A percentile compares a stretch with the other conserved stretches of the same genome.
Conservation (phyloP, 2,888 invertebrate species). For the Campoplex nolae region DNA sequence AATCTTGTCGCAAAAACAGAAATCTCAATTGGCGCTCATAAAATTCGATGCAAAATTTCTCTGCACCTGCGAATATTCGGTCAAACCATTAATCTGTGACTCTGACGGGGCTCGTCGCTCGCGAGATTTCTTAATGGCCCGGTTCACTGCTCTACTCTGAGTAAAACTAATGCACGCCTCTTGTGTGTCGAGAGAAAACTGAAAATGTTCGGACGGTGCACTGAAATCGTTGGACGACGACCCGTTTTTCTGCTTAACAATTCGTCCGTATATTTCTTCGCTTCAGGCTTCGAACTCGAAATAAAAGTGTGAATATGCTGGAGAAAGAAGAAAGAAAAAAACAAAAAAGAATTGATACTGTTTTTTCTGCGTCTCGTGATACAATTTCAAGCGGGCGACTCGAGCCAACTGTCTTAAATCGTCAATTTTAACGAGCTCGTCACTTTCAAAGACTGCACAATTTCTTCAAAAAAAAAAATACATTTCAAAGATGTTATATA, state of each 20-base stretch:
- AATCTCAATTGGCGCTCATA: conserved; percentile 36
- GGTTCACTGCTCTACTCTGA: conserved; percentile 50
- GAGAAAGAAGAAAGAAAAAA: too few relatives aligned
- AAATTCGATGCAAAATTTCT: conserved; percentile 44
- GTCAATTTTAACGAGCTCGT: conserved; percentile 57
- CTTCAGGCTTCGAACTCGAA: not conserved
- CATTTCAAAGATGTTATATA: not conserved
- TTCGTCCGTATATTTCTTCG: not conserved
- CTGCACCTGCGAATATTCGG: conserved; percentile 57
- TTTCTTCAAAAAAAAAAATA: conserved; percentile 12
- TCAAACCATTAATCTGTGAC: conserved; percentile 57
- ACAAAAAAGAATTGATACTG: not conserved
- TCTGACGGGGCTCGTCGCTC: conserved; percentile 36
- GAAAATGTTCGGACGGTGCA: conserved; percentile 26
- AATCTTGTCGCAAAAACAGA: conserved; percentile 18
- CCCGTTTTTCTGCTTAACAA: conserved; percentile 29
- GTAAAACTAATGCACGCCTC: conserved; percentile 29
- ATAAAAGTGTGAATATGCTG: conserved; percentile 30
- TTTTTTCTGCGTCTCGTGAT: conserved; percentile 2
- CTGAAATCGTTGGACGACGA: conserved; percentile 11
- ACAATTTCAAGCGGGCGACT: conserved; percentile 26
- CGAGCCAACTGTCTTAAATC: conserved; percentile 40
- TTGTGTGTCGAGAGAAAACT: conserved; percentile 16
- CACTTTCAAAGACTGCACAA: conserved; percentile 2
- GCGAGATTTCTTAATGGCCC: conserved; percentile 52